Evolutionary conservation across 2,888 invertebrate genomes (phyloP).

Genomic region (Pollenia griseotomentosa): DNA sequence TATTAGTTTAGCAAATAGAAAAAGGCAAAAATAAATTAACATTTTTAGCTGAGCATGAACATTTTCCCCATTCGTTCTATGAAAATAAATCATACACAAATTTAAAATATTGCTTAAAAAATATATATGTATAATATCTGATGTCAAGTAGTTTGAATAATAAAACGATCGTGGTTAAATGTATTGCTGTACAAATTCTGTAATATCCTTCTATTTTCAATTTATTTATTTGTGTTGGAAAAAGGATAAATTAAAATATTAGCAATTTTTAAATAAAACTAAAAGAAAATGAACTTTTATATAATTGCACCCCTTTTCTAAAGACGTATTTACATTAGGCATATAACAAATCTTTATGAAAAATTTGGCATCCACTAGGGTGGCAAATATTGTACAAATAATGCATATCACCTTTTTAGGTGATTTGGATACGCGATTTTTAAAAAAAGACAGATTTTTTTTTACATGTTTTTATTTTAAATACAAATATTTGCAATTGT

Average conservation of each 20-base stretch:
- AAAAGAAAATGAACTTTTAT: not conserved
- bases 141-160: slow-evolving; percentile 49
- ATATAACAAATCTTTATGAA: no score
- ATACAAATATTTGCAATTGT: no score
- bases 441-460: no score
- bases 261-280: not conserved
- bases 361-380: no score
- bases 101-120: slow-evolving; percentile 56
- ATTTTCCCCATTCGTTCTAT: slow-evolving; percentile 24
- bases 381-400: no score
- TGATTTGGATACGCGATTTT: no score
- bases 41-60: slow-evolving; percentile 65
- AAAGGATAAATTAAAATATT: slow-evolving; percentile 30
- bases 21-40: slow-evolving; percentile 62
- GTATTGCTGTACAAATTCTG: not conserved
- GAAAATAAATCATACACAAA: slow-evolving; percentile 59
- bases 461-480: no score
- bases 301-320: no score
- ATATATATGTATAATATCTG: slow-evolving; percentile 5
- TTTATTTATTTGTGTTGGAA: slow-evolving; percentile 14
- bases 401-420: no score
- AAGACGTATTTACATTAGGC: no score
- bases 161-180: slow-evolving; percentile 37
- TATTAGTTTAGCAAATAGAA: slow-evolving; percentile 65
- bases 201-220: not conserved